Percentiles rank a stretch among this genome's conserved stretches.
Conservation (phyloP, 2,113 vertebrate genomes). For the Jaculus jaculus region DNA sequence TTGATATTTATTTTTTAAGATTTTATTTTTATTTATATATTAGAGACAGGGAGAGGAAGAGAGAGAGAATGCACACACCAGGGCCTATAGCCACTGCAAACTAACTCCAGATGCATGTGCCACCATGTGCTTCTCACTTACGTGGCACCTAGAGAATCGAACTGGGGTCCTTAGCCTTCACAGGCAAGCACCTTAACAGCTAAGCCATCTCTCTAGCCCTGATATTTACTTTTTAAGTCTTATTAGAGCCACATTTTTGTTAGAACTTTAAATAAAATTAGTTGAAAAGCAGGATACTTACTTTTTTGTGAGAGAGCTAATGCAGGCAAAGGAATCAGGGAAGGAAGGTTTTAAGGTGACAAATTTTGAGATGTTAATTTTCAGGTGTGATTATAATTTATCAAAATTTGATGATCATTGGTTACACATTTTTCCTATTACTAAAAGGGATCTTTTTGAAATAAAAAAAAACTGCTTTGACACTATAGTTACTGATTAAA, state of each 20-base stretch:
- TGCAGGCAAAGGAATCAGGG: not conserved
- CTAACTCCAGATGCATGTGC: too few species aligned
- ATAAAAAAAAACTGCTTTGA: not conserved
- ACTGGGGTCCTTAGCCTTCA: too few species aligned
- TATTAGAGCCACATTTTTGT: not conserved
- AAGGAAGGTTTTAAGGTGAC: not conserved
- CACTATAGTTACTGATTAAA: conserved; percentile 7
- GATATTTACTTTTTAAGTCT: not conserved
- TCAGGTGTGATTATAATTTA: conserved; percentile 1
- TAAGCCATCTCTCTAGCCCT: too few species aligned
- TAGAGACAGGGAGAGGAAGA: too few species aligned
- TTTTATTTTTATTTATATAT: too few species aligned
- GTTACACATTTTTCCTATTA: conserved; percentile 17
- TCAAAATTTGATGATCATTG: conserved; percentile 38
- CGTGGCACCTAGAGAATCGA: too few species aligned
- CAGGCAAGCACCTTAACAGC: too few species aligned
- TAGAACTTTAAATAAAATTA: conserved; percentile 23
- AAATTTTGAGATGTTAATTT: not conserved
- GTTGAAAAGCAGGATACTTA: conserved; percentile 22
- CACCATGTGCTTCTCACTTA: too few species aligned
- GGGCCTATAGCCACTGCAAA: too few species aligned
- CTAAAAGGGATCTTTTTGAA: not conserved
- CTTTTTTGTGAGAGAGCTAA: not conserved
- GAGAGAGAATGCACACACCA: too few species aligned
- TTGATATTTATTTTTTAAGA: not conserved